These are phyloP conservation scores for Homalodisca vitripennis DNA, from an alignment of 1,140 invertebrate genomes.

Conservation along the genomic window DNA sequence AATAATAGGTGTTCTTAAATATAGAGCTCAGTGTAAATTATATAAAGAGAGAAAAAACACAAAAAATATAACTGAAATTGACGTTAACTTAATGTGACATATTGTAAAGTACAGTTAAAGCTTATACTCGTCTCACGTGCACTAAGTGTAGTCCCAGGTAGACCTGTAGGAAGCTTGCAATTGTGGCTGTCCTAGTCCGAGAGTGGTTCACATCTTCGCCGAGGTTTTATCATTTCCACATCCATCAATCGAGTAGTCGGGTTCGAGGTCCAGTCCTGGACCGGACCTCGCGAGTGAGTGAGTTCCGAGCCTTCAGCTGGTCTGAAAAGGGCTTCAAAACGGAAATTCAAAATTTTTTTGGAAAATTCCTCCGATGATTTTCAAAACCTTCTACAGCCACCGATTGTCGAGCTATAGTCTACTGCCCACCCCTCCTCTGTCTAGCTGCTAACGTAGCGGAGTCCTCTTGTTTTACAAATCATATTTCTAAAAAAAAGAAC, in stretches of 20 bases:
- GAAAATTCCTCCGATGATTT: too few relatives aligned
- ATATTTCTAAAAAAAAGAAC: conserved; percentile 28
- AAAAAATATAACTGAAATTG: conserved; percentile 25
- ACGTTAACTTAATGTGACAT: conserved; percentile 26
- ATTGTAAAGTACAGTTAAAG: conserved; percentile 23
- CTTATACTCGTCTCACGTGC: conserved; percentile 16
- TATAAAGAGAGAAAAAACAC: conserved; percentile 25
- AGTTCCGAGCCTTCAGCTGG: not conserved
- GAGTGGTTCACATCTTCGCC: not conserved
- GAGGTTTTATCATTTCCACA: not conserved
- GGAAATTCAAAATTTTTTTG: too few relatives aligned
- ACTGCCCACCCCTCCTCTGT: not conserved
- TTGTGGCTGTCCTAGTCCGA: conserved; percentile 8
- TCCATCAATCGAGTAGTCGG: not conserved
- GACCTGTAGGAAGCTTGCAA: conserved; percentile 17
- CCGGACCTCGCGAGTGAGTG: too few relatives aligned
- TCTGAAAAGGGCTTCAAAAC: too few relatives aligned
- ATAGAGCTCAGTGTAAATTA: conserved; percentile 28
- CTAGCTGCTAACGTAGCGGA: conserved; percentile 13
- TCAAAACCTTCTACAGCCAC: not conserved
- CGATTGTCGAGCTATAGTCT: conserved; percentile 8
- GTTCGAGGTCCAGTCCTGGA: too few relatives aligned
- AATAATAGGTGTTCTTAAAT: conserved; percentile 30
- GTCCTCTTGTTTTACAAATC: conserved; percentile 4
- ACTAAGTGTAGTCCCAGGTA: conserved; percentile 9